Evolutionary conservation across 2,888 invertebrate genomes (phyloP).

Genomic region (Volucella bombylans): DNA sequence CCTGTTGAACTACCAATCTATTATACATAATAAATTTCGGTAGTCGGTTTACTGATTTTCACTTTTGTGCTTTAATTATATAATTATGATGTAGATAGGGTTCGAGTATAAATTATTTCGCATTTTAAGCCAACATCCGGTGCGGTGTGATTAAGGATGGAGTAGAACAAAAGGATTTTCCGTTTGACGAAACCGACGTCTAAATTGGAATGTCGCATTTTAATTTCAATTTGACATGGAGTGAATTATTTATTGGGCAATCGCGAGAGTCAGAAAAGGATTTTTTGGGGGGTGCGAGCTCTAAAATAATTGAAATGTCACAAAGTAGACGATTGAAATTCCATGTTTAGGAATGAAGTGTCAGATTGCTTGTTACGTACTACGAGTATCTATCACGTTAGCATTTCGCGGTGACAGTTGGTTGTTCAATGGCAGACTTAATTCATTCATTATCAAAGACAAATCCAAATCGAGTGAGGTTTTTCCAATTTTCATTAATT

Average conservation of each 20-base stretch:
- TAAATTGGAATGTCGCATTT: conserved; percentile 11
- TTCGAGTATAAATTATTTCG: neutral
- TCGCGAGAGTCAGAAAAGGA: neutral
- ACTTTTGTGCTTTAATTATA: conserved; percentile 6
- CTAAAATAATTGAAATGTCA: conserved; percentile 16
- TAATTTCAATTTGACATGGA: conserved; percentile 34
- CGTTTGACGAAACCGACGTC: conserved; percentile 35
- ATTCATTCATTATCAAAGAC: too few species aligned
- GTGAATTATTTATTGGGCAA: neutral
- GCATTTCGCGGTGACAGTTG: too few species aligned
- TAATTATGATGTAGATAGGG: neutral
- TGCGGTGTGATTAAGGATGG: neutral
- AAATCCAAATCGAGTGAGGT: too few species aligned
- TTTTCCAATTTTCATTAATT: too few species aligned
- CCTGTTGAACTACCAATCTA: neutral
- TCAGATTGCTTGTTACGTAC: neutral
- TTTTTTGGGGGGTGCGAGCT: neutral
- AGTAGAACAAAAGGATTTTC: neutral
- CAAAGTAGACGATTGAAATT: neutral
- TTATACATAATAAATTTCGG: neutral
- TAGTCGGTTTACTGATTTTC: neutral
- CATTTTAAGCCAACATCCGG: neutral
- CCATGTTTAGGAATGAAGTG: neutral
- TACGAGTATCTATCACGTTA: too few species aligned
- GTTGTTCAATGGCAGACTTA: too few species aligned